Evolutionary conservation across 2,888 invertebrate genomes (phyloP).

Genomic region (Lasius fuliginosus): DNA sequence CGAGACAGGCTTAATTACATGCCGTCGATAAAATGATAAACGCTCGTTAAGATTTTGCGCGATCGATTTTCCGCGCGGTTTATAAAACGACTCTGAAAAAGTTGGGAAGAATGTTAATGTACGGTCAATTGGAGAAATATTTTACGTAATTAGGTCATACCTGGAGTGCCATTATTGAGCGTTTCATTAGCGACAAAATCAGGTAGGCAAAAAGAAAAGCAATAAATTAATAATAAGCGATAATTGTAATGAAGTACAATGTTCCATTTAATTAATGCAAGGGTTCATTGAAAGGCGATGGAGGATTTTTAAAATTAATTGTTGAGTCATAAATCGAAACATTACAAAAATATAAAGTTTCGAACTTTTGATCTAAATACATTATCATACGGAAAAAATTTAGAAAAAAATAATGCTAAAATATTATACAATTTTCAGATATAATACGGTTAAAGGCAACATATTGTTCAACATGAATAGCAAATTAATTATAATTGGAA

Average conservation of each 20-base stretch:
- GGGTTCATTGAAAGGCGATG: neutral
- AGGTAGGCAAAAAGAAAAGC: neutral
- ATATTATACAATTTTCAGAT: constrained; percentile 2
- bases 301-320: neutral
- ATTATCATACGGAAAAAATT: neutral
- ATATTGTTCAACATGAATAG: neutral
- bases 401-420: neutral
- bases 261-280: neutral
- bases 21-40: constrained; percentile 73
- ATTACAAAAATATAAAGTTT: neutral
- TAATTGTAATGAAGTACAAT: neutral
- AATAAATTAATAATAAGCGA: constrained; percentile 11
- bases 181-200: constrained; percentile 9
- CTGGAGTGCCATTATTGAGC: neutral
- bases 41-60: constrained; percentile 76
- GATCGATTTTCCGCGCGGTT: constrained; percentile 68
- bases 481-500: neutral
- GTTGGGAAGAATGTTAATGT: neutral
- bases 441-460: neutral
- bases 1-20: constrained; percentile 67
- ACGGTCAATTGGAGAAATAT: constrained; percentile 6
- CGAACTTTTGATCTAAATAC: neutral
- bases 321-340: neutral
- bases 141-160: constrained; percentile 9
- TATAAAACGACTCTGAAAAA: neutral